A percentile compares a stretch with the other conserved stretches of the same genome.
These are phyloP conservation scores for Heliothis subflexa DNA, from an alignment of 1,140 invertebrate species.

Conservation along the genomic window DNA sequence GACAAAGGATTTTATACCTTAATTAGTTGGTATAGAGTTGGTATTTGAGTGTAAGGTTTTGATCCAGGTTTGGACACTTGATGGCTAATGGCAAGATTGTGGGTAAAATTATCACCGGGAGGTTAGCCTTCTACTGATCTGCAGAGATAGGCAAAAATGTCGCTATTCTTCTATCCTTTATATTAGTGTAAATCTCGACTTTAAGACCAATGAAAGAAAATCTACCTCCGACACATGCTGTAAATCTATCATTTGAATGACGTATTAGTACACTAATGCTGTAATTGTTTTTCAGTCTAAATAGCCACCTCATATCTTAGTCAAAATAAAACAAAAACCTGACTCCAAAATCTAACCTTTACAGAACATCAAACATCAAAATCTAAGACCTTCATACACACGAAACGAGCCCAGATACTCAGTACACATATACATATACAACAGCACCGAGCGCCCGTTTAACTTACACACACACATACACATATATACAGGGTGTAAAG, in stretches of 20 bases:
- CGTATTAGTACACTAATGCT: too few species aligned
- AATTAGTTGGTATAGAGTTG: not conserved
- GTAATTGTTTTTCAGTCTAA: too few species aligned
- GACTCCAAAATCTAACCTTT: not conserved
- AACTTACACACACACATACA: constrained; percentile 1
- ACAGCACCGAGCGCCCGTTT: constrained; percentile 5
- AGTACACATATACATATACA: constrained; percentile 20
- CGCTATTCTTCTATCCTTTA: not conserved
- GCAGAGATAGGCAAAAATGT: not conserved
- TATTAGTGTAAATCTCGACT: too few species aligned
- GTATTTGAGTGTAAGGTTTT: not conserved
- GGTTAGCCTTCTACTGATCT: not conserved
- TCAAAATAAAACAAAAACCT: too few species aligned
- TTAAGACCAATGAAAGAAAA: too few species aligned
- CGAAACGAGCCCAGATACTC: not conserved
- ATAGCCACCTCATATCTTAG: too few species aligned
- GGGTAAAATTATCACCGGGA: constrained; percentile 20
- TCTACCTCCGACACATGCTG: too few species aligned
- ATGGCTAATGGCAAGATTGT: constrained; percentile 35
- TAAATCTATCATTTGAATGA: too few species aligned
- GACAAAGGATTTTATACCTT: constrained; percentile 10
- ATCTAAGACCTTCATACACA: not conserved
- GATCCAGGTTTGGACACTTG: not conserved
- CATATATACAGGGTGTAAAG: constrained; percentile 3
- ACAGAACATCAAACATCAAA: not conserved